Evolutionary conservation across 2,888 invertebrate species (phyloP).

Genomic region (Tetramorium bicarinatum): DNA sequence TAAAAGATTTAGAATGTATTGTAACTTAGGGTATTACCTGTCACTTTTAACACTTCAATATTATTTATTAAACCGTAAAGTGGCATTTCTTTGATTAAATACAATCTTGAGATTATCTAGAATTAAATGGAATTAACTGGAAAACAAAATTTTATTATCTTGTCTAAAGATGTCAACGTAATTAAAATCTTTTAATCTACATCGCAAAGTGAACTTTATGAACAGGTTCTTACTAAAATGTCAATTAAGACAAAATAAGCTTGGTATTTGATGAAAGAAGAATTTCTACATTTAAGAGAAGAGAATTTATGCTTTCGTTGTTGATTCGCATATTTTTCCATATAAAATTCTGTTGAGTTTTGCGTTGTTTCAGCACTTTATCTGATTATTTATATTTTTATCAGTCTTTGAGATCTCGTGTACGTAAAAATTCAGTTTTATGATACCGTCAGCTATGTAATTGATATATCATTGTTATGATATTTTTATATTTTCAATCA

Average conservation of each 20-base stretch:
- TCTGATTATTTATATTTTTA: constrained; percentile 3
- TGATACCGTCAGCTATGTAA: neutral
- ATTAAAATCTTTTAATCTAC: constrained; percentile 16
- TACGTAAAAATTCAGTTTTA: neutral
- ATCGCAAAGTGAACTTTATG: neutral
- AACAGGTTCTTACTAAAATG: neutral
- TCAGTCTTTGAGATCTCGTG: neutral
- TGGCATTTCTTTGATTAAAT: neutral
- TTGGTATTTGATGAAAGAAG: neutral
- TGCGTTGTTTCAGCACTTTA: neutral
- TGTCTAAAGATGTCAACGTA: neutral
- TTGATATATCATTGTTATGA: neutral
- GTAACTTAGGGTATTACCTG: neutral
- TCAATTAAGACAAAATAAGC: neutral
- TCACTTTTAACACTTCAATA: neutral
- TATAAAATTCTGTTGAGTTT: neutral
- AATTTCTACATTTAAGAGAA: neutral
- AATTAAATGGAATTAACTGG: constrained; percentile 2
- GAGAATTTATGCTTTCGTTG: neutral
- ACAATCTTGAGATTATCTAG: neutral
- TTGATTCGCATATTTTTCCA: neutral
- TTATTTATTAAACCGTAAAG: constrained; percentile 3
- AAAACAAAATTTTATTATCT: constrained; percentile 12
- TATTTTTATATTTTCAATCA: neutral
- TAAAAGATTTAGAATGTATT: neutral